phyloP scores from a whole-genome alignment of 2,888 invertebrate species.

The Stratiomys singularior region DNA sequence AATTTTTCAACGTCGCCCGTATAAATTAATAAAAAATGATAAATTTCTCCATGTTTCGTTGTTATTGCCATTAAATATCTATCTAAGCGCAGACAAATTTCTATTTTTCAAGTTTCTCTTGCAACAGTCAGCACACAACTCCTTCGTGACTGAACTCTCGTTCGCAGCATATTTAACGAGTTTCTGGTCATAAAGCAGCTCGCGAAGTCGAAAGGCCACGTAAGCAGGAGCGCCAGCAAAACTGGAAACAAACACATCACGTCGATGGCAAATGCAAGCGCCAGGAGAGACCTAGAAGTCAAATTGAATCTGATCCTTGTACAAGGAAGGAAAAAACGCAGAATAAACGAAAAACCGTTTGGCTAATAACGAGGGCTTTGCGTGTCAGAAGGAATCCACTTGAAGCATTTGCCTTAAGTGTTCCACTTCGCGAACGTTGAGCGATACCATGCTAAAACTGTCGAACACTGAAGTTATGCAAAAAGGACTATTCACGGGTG shows the following conservation, averaged over 20 bases:
- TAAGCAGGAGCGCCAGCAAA: neutral
- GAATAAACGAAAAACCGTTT: conserved; percentile 36
- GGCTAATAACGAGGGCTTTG: conserved; percentile 46
- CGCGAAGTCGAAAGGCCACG: neutral
- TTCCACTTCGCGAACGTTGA: neutral
- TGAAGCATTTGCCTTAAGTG: conserved; percentile 24
- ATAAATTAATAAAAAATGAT: too few species aligned
- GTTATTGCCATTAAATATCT: too few species aligned
- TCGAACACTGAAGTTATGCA: conserved; percentile 12
- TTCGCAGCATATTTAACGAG: conserved; percentile 3
- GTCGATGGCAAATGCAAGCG: neutral
- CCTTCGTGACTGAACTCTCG: neutral
- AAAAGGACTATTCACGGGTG: conserved; percentile 40
- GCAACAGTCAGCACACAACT: too few species aligned
- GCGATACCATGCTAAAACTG: neutral
- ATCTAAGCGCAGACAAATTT: too few species aligned
- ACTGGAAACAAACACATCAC: neutral
- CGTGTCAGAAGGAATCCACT: conserved; percentile 47
- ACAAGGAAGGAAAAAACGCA: too few species aligned
- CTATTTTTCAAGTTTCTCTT: too few species aligned
- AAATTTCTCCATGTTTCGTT: too few species aligned
- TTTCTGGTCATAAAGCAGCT: conserved; percentile 5
- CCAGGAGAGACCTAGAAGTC: conserved; percentile 4
- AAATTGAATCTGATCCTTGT: conserved; percentile 37
- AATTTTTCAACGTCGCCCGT: too few species aligned